These are phyloP conservation scores for Spilogale gracilis DNA, from an alignment of 2,113 vertebrate species.

Conservation along the genomic window DNA sequence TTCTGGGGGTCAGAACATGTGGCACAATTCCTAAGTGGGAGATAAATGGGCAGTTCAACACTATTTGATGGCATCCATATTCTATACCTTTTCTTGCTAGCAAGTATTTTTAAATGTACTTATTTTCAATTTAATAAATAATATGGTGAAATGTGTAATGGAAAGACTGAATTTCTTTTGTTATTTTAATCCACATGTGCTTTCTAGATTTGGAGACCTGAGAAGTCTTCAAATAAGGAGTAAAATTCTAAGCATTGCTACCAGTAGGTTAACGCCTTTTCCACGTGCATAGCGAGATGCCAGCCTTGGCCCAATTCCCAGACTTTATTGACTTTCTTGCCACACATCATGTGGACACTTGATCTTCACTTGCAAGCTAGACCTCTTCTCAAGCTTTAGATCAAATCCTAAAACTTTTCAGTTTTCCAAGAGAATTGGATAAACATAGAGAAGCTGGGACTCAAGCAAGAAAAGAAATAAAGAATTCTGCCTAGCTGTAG, in stretches of 20 bases:
- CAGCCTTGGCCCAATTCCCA: background rate
- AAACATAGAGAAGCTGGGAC: background rate
- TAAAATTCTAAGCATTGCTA: background rate
- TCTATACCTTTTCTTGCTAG: background rate
- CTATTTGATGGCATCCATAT: background rate
- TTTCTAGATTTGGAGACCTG: slow-evolving; percentile 24
- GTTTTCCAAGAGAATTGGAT: background rate
- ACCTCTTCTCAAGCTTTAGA: background rate
- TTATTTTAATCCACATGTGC: slow-evolving; percentile 31
- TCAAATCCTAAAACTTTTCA: background rate
- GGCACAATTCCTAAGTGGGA: background rate
- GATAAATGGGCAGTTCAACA: slow-evolving; percentile 30
- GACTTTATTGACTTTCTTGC: background rate
- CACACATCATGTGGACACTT: background rate
- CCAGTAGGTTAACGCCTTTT: background rate
- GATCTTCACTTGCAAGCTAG: background rate
- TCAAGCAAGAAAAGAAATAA: background rate
- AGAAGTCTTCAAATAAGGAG: background rate
- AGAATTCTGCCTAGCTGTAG: background rate
- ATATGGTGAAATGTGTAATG: background rate
- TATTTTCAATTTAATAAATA: slow-evolving; percentile 53
- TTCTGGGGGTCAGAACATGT: background rate
- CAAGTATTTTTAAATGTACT: slow-evolving; percentile 40
- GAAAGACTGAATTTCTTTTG: slow-evolving; percentile 28
- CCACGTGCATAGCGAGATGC: background rate